These are phyloP conservation scores for Ylistrum balloti DNA, from an alignment of 1,140 invertebrate genomes.

Conservation along the genomic window DNA sequence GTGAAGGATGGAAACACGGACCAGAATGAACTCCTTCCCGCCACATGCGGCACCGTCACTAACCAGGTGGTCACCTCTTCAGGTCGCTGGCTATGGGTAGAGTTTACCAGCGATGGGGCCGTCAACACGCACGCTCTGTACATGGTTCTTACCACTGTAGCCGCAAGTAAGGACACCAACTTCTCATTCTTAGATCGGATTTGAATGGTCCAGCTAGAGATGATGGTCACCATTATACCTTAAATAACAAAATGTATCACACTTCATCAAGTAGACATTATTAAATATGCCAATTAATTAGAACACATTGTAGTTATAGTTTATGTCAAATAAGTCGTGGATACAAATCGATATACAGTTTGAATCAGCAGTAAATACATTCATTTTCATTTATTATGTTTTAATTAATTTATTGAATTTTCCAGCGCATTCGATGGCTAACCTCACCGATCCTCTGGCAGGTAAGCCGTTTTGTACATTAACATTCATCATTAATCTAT, in stretches of 20 bases:
- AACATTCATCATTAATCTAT: too few species aligned
- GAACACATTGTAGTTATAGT: too few species aligned
- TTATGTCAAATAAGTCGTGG: too few species aligned
- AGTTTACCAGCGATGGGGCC: conserved; percentile 64
- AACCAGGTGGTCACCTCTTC: conserved; percentile 57
- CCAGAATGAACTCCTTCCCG: conserved; percentile 51
- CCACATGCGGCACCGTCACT: conserved; percentile 57
- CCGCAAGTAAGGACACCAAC: conserved; percentile 53
- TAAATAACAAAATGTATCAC: too few species aligned
- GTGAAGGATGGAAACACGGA: conserved; percentile 60
- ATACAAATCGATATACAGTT: too few species aligned
- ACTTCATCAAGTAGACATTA: too few species aligned
- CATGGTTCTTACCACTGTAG: conserved; percentile 45
- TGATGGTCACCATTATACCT: too few species aligned
- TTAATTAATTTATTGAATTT: not conserved
- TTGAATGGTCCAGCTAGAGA: too few species aligned
- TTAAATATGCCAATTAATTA: too few species aligned
- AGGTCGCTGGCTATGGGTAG: conserved; percentile 65
- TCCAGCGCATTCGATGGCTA: not conserved
- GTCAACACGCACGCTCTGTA: conserved; percentile 49
- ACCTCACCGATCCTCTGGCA: not conserved
- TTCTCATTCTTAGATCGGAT: too few species aligned
- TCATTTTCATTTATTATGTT: not conserved
- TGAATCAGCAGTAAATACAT: too few species aligned
- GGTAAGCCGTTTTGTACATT: too few species aligned